A percentile compares a stretch with the other conserved stretches of the same genome.
Conservation (phyloP, 2,797 vertebrate genomes). For the Emydoidea blandingii region DNA sequence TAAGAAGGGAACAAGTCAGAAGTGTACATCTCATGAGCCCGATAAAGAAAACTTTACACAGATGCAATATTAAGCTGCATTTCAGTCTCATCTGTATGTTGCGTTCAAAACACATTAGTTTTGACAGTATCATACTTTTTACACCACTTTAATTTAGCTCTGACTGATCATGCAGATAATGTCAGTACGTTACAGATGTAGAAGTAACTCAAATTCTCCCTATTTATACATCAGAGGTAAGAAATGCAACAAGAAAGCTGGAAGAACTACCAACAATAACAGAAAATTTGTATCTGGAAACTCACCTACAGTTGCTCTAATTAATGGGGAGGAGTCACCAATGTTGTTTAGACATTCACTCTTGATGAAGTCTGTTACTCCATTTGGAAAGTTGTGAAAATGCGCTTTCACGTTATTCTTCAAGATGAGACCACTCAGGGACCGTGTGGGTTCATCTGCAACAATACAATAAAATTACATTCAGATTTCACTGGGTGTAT, state of each 20-base stretch:
- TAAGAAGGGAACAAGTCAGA: background rate
- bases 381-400: slow-evolving; percentile 97
- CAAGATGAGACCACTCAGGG: slow-evolving; percentile 96
- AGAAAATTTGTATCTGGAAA: slow-evolving; percentile 23
- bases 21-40: background rate
- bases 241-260: background rate
- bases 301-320: slow-evolving; percentile 98
- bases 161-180: background rate
- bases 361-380: slow-evolving; percentile 97
- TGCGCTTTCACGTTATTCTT: slow-evolving; percentile 99
- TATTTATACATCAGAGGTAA: background rate
- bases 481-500: slow-evolving; percentile 23
- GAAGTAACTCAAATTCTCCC: background rate
- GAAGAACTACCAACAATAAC: background rate
- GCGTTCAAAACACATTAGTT: background rate
- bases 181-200: background rate
- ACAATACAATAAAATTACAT: slow-evolving; percentile 36
- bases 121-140: background rate
- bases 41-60: background rate
- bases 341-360: slow-evolving; percentile 97
- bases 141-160: background rate
- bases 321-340: slow-evolving; percentile 95
- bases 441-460: slow-evolving; percentile 96
- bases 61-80: background rate
- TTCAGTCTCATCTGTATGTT: background rate